Conservation (phyloP, 2,797 vertebrate genomes). For the Eospalax fontanierii region DNA sequence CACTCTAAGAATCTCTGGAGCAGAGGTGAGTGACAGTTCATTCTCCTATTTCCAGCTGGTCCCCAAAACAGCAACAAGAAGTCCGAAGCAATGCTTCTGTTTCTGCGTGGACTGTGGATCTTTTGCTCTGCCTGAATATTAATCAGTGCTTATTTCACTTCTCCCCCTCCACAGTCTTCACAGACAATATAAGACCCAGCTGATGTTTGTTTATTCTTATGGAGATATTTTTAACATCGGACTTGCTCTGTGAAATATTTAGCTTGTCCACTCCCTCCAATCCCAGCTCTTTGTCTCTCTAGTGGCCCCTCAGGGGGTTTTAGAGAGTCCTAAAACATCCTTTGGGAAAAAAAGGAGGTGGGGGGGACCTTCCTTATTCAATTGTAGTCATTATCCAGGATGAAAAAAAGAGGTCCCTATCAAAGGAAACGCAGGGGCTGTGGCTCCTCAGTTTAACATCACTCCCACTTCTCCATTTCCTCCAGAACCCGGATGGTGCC, state of each 20-base stretch:
- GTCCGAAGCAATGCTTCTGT: constrained; percentile 44
- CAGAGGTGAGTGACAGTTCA: not conserved
- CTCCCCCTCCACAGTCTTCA: constrained; percentile 43
- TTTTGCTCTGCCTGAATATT: constrained; percentile 69
- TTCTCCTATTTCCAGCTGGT: not conserved
- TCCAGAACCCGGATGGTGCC: constrained; percentile 15
- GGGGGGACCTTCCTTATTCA: constrained; percentile 51
- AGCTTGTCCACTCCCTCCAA: constrained; percentile 40
- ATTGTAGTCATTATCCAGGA: constrained; percentile 57
- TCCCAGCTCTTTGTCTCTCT: constrained; percentile 48
- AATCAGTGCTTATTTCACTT: constrained; percentile 78
- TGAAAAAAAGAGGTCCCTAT: constrained; percentile 17
- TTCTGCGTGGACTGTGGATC: constrained; percentile 56
- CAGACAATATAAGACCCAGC: constrained; percentile 58
- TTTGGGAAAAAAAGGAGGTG: constrained; percentile 78
- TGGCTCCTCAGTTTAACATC: constrained; percentile 29
- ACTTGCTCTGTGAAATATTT: constrained; percentile 53
- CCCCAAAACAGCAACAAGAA: not conserved
- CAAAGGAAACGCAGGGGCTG: constrained; percentile 22
- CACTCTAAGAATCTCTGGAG: not conserved
- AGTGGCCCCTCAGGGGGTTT: constrained; percentile 36
- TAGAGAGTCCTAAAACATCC: constrained; percentile 41
- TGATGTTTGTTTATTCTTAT: constrained; percentile 79
- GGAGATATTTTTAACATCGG: constrained; percentile 76
- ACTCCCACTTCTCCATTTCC: not conserved